Evolutionary conservation across 2,888 invertebrate genomes (phyloP).

Genomic region (Caenorhabditis drosophilae): DNA sequence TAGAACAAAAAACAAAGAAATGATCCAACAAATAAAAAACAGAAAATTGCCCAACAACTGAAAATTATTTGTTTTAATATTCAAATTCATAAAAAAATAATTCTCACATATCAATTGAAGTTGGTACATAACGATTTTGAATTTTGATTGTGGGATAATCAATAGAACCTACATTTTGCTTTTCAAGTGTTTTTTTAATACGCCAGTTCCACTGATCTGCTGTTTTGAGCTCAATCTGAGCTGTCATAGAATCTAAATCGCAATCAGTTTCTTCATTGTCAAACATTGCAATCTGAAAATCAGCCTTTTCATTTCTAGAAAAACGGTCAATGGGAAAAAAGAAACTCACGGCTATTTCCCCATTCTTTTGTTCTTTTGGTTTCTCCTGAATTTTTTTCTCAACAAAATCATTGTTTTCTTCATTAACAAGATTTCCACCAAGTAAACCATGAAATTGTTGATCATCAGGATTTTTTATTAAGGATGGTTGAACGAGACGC

Average conservation of each 20-base stretch:
- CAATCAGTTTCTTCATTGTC: too few species aligned
- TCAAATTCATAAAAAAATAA: neutral
- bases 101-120: neutral
- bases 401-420: too few species aligned
- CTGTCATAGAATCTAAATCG: neutral
- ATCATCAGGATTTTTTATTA: too few species aligned
- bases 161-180: neutral
- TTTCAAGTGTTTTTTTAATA: neutral
- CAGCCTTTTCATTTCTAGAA: too few species aligned
- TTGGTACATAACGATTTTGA: neutral
- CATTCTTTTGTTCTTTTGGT: too few species aligned
- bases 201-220: neutral
- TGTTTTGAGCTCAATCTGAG: neutral
- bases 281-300: too few species aligned
- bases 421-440: too few species aligned
- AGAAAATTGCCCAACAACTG: constrained; percentile 1
- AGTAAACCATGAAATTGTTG: too few species aligned
- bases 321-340: too few species aligned
- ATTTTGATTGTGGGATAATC: neutral
- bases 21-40: neutral
- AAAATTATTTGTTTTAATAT: neutral
- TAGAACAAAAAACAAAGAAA: neutral
- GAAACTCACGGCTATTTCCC: too few species aligned
- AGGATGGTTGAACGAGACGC: too few species aligned
- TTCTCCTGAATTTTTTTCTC: too few species aligned